Evolutionary conservation across 2,797 vertebrate species (phyloP), one percentile per base, ranked within the genome.

Genomic region (Oreochromis grahami): DNA sequence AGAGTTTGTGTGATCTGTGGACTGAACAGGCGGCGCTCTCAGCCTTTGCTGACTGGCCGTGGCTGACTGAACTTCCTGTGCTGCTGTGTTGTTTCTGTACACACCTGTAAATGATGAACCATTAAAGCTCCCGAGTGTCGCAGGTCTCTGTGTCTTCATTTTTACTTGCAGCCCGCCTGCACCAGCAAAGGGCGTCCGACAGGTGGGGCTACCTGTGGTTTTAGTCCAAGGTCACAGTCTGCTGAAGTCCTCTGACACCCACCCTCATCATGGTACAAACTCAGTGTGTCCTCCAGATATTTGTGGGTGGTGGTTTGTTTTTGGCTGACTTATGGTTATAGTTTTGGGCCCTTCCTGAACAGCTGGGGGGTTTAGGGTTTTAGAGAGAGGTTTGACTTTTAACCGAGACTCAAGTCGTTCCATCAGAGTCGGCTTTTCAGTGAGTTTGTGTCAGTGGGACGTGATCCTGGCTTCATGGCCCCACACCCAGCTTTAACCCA

Each of bases 101-200:
- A 48, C 1, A 6, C 43, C 68, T 72, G 68, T 72, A 72, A 72
- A 72, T 10, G 41, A 45, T 48, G 41, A 48, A 32, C 43, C 68
- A 72, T 72, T 72, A 72, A 72, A 72, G 68, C 68, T 72, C 68
- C 15, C 17, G 24, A 5, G 43, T 72, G 43, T 72, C 10, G 8
- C 68, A 48, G 41, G 9, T 17, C 11, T 45, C 1, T 5, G 68
- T 19, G 68, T 72, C 68, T 29, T 72, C 24, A 48, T 48, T 72
- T 48, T 48, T 19, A 29, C 43, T 15, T 48, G 41, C 15, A 45
- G 4, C 26, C 26, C 26, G 0, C 3, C 38, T 43, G 38, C 3
- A 70, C 2, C 5, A 17, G 60, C 34, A 21, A 34, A 43, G 41
- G 41, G 6, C 21, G 9, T 29, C 41, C 0, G 2, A 26, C 0